Conservation (phyloP, 1,140 invertebrate species). For the Caenorhabditis remanei region DNA sequence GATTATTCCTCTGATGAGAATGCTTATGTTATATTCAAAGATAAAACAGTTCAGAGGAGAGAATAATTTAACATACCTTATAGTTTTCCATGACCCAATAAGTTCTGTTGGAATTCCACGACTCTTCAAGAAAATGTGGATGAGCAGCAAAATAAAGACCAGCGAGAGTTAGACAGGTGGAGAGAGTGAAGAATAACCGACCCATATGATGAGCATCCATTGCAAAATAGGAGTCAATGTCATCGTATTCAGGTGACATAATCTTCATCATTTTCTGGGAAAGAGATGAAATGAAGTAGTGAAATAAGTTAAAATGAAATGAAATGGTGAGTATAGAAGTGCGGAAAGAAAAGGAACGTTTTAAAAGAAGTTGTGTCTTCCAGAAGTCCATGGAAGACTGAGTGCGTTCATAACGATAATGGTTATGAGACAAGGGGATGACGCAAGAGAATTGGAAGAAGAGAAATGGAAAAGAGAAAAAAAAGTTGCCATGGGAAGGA, state of each 20-base stretch:
- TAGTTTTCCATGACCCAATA: slow-evolving; percentile 12
- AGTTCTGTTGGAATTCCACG: slow-evolving; percentile 28
- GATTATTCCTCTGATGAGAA: too few species aligned
- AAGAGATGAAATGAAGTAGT: background rate
- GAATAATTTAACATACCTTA: background rate
- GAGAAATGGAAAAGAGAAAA: background rate
- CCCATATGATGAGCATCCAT: slow-evolving; percentile 37
- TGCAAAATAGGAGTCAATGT: slow-evolving; percentile 18
- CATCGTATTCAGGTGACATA: background rate
- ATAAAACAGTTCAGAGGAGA: too few species aligned
- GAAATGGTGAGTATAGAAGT: background rate
- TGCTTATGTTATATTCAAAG: too few species aligned
- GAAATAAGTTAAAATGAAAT: background rate
- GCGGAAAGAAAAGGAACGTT: slow-evolving; percentile 4
- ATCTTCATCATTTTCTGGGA: background rate
- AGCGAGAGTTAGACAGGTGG: background rate
- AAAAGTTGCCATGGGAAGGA: slow-evolving; percentile 10
- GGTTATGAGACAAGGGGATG: slow-evolving; percentile 8
- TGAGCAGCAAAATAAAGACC: slow-evolving; percentile 40
- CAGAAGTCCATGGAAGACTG: slow-evolving; percentile 6
- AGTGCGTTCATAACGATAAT: slow-evolving; percentile 48
- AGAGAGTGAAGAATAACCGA: background rate
- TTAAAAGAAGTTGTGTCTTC: background rate
- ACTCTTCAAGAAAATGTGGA: slow-evolving; percentile 20
- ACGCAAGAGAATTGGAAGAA: slow-evolving; percentile 22